Base-by-base conservation (phyloP, 2,888 invertebrate species). In the Ochropleura plecta region DNA sequence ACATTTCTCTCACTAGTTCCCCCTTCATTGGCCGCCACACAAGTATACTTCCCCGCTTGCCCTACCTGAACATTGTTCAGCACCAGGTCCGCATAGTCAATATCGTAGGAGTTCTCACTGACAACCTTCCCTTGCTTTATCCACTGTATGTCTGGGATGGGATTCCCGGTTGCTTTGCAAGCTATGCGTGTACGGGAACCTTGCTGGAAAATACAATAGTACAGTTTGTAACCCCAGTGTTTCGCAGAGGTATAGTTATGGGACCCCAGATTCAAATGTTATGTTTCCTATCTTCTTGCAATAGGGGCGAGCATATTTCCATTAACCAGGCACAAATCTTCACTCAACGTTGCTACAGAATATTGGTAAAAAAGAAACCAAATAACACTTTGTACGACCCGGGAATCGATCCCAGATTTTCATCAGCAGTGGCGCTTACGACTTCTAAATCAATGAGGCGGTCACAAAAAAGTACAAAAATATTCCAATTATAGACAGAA, bases 131-230 rank as follows among this genome's bases (percentile, higher is more conserved):
- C 96, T 78, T 96, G 96, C 75, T 96, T 96, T 62, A 96, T 92
- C 98, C 98, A 98, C 65, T 96, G 95, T 79, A 98, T 95, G 6
- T 91, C 91, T 0, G 97, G 97, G 0, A 88, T 64, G 0, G 98
- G 97, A 76, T 96, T 95, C 2, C 97, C 98, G n/a, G 92, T 90
- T 0, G 97, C 97, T 74, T 95, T 94, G 88, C 97, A 97, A 0
- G 95, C 91, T 79, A 97, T 84, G 16, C 95, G 92, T 3, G 90
- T 84, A 16, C 88, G 90, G 6, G 91, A 88, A 14, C 92, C 93
- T 69, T 92, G 87, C 95, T 96, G 84, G 57, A 93, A 71, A 8
- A 44, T 6, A n/a, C 6, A 44, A 59, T 59, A 40, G 1, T 16
- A 4, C 4, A 40, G 16, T 4, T 16, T 55, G 4, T 30, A 4